Evolutionary conservation across 2,888 invertebrate species (phyloP).

Genomic region (Pseudococcus longispinus): DNA sequence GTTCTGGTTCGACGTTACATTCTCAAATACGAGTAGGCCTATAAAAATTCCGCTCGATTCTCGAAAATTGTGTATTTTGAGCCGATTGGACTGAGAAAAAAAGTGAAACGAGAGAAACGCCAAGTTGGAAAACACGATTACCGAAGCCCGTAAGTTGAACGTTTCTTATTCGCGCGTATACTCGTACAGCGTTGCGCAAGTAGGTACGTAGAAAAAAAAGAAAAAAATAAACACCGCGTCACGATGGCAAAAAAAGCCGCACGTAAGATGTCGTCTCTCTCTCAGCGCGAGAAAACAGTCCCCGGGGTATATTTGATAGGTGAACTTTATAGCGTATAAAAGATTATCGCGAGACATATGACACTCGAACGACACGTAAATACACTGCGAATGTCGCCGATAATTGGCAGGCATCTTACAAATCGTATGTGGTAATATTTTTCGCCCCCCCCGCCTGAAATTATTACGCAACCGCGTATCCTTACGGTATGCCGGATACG

Average conservation of each 20-base stretch:
- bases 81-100: too few relatives aligned
- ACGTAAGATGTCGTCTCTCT: background rate
- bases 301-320: background rate
- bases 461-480: background rate
- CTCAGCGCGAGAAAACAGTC: background rate
- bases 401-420: conserved; percentile 4
- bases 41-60: too few relatives aligned
- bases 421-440: background rate
- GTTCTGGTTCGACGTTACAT: too few relatives aligned
- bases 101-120: too few relatives aligned
- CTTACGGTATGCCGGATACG: too few relatives aligned
- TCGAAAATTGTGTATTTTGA: too few relatives aligned
- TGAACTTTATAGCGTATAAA: conserved; percentile 1
- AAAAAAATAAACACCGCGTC: background rate
- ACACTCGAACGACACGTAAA: background rate
- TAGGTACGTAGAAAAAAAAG: background rate
- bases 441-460: background rate
- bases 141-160: too few relatives aligned
- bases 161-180: too few relatives aligned
- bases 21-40: too few relatives aligned
- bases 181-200: background rate
- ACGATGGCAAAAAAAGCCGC: background rate
- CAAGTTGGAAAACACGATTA: too few relatives aligned
- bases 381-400: background rate
- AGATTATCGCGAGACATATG: background rate